Evolutionary conservation across 2,888 invertebrate species (phyloP), one percentile per base, ranked within the genome.

Genomic region (Rambutsinella grinnellia): DNA sequence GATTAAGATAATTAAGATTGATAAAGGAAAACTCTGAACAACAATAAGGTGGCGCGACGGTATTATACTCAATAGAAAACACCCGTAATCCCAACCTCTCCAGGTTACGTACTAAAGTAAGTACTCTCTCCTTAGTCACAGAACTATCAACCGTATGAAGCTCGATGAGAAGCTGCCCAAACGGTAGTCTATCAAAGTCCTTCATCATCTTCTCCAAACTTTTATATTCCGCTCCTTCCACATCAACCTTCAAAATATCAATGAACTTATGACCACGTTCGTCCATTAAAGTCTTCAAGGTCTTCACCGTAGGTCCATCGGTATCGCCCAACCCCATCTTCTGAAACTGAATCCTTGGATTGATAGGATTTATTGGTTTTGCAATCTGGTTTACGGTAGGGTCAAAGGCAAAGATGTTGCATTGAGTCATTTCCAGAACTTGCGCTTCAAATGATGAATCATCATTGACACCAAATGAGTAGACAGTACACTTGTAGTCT

Each of bases 161-260:
- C 26, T 62, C 62, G 15, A 62, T 6, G 46, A 70, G 51, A 21
- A 76, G 61, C 60, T 76, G 76, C 19, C 65, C 65, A 53, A 70
- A 76, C 13, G 76, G 76, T 27, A 76, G 27, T 15, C 24, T 21
- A 17, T 60, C 26, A 53, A 76, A 76, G 36, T 63, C 67, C 10
- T 69, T 27, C 26, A 76, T 58, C 57, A 74, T 49, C 62, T 67
- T 46, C 27, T 70, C 49, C 51, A 69, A 49, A 1, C 58, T 65
- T 3, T 46, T 57, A 21, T 76, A 67, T 21, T 78, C 78, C n/a
- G 62, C 71, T 15, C 72, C 70, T 47, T 77, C 77, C 62, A 80
- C 71, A 44, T 78, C 78, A 58, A 72, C 69, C 62, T 77, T 77
- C 24, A 81, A 49, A 15, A 74, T 57, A 63, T 78, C 70, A 17